Base-by-base conservation (phyloP, 2,797 vertebrate genomes). In the Ambastaia sidthimunki region DNA sequence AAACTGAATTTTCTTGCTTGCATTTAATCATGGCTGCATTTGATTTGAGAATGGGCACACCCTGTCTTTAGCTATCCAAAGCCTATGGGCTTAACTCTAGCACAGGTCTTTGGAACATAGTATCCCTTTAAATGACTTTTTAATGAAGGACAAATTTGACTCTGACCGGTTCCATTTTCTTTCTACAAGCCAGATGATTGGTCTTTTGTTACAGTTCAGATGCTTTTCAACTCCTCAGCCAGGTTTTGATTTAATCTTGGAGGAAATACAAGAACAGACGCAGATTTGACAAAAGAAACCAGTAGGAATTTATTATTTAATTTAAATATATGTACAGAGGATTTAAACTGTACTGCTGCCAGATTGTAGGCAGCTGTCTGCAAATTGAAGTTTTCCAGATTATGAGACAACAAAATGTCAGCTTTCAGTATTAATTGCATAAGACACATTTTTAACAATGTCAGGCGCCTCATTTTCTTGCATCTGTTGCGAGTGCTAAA, bases 231-330 rank as follows among this genome's bases (percentile, higher is more conserved):
- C 71, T 82, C 67, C 72, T 63, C 57, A 52, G 21, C 77, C 25
- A 82, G 67, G 31, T 79, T 69, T 84, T 71, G 28, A 41, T 80
- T 85, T 83, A 54, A 83, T 78, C 68, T 85, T 13, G 28, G 50
- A 16, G 47, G 28, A 68, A 71, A 52, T 23, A 77, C 44, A 37
- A 77, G 87, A 71, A 73, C 86, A 50, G 82, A 91, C 87, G 83
- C 80, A 80, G 76, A 79, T 89, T 90, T 91, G 88, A 91, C 91
- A 90, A 93, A 93, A 93, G 87, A 91, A 90, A 93, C 92, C 91
- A 93, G 90, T 91, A 91, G 89, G 89, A 93, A 93, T 94, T 94
- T 93, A 93, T 92, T 92, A 87, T 90, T 91, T 90, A 87, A 89
- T 91, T 85, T 86, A 89, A 92, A 91, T 89, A 92, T 89, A 92